Evolutionary conservation across 64 coral and sea anemone genomes (phyloP).

Genomic region (Stichodactyla mertensii): DNA sequence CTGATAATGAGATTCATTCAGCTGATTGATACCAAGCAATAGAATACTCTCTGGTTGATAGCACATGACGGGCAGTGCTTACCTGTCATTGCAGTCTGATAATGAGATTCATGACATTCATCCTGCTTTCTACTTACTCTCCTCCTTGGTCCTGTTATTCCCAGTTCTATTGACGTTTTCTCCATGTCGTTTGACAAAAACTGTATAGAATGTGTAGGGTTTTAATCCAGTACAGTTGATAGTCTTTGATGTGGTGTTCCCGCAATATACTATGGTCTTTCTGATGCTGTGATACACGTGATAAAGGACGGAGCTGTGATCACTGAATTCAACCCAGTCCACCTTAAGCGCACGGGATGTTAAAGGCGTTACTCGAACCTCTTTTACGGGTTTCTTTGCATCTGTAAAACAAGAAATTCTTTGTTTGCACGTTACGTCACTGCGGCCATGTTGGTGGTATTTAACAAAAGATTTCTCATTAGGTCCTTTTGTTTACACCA

Average conservation of each 20-base stretch:
- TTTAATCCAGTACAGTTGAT: constrained; percentile 32
- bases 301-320: background rate
- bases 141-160: constrained; percentile 34
- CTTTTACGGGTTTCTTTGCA: constrained; percentile 12
- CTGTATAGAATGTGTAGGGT: constrained; percentile 26
- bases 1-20: no score
- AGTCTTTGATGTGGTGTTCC: constrained; percentile 46
- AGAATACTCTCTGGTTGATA: no score
- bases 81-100: no score
- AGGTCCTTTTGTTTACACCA: no score
- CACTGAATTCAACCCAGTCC: constrained; percentile 20
- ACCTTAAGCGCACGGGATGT: constrained; percentile 22
- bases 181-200: constrained; percentile 33
- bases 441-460: no score
- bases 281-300: constrained; percentile 26
- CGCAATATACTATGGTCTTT: constrained; percentile 38
- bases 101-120: no score
- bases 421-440: no score
- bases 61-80: no score
- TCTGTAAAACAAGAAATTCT: background rate
- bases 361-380: constrained; percentile 3
- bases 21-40: no score
- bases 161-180: constrained; percentile 32
- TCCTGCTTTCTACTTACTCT: constrained; percentile 26
- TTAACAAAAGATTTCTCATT: no score